Evolutionary conservation across 2,113 vertebrate genomes (phyloP), one percentile per base, ranked within the genome.

Genomic region (Brachyistius frenatus): DNA sequence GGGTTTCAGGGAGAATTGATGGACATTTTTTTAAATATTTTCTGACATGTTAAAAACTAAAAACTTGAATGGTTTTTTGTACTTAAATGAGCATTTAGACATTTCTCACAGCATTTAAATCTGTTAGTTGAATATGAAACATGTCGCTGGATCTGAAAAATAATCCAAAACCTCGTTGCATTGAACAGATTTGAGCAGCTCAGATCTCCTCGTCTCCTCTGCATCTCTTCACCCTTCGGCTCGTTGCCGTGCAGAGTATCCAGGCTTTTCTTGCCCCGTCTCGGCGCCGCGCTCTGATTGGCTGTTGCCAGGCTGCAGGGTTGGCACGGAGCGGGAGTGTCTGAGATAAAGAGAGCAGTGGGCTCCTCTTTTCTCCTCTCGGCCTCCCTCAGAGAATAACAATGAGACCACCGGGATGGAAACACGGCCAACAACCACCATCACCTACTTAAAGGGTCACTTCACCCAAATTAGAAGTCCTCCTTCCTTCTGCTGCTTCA

Each of bases 171-270:
- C 23, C 23, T 23, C 23, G 23, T 23, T 23, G 23, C 11, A 14
- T 50, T 36, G 2, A 5, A 23, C 57, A 39, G 7, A 39, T n/a
- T 60, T 60, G 6, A 39, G 9, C 15, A 39, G 35, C 57, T 15
- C 33, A 37, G 33, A 58, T 60, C 44, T 71, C 44, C 55, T 30
- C 9, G 9, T 5, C 73, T 14, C 52, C 32, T 10, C 66, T 31
- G 11, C 5, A 7, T 23, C 54, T 46, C 49, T 56, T 56, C 66
- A n/a, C 41, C 23, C 44, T 33, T 44, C 46, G 3, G 16, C 63
- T 49, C 73, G 87, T 92, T 92, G 86, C 88, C 77, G 85, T 81
- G 87, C 87, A 93, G 81, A 87, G 58, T 39, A 66, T 14, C 23
- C 54, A 13, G 57, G 57, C 73, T 52, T 50, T 47, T 58, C 32